Conservation (phyloP, 2,113 vertebrate species). For the Azemiops feae region DNA sequence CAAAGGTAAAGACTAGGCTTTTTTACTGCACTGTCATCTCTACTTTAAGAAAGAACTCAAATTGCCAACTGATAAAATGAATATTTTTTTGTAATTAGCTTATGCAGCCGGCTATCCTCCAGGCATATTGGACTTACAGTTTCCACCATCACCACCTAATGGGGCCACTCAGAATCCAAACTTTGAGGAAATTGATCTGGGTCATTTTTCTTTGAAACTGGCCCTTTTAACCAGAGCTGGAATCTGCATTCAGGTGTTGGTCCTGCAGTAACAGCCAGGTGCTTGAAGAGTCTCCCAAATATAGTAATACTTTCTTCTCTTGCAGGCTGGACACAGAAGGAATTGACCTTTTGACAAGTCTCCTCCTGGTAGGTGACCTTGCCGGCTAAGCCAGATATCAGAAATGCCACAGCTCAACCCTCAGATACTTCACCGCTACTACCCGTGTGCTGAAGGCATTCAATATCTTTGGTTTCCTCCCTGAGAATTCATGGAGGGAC, state of each 20-base stretch:
- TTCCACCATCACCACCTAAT: neutral
- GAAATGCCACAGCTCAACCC: neutral
- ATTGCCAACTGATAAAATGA: neutral
- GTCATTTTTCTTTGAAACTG: neutral
- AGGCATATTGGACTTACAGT: neutral
- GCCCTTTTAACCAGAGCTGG: too few relatives aligned
- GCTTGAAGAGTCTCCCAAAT: fast-evolving
- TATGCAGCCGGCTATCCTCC: neutral
- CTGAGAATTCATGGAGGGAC: neutral
- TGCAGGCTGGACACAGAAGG: constrained; percentile 90
- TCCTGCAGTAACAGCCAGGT: fast-evolving
- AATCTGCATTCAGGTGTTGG: neutral
- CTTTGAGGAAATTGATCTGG: neutral
- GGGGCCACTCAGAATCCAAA: neutral
- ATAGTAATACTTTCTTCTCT: neutral
- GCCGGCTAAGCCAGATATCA: fast-evolving
- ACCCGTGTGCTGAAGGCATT: neutral
- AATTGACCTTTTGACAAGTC: constrained; percentile 80
- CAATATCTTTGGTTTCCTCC: neutral
- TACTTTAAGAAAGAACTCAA: neutral
- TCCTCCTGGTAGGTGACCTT: constrained; percentile 80
- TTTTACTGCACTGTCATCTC: neutral
- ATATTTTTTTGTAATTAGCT: neutral
- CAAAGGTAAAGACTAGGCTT: neutral
- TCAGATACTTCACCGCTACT: neutral